Conservation (phyloP, 30 jellyfish, hydroid and myxozoan species). For the Hydractinia symbiolongicarpus region DNA sequence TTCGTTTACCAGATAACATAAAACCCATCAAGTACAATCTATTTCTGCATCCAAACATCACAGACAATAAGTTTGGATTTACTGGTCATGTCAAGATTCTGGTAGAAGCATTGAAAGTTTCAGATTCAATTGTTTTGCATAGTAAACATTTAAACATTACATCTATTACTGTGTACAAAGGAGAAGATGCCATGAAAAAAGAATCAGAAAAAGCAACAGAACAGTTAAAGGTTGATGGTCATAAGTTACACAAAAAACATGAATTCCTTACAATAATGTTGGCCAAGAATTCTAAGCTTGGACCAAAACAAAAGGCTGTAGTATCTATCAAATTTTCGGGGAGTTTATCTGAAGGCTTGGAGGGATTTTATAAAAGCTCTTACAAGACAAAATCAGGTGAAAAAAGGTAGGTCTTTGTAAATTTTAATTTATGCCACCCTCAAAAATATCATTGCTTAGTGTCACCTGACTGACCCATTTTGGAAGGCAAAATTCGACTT, state of each 20-base stretch:
- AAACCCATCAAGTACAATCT: slow-evolving; percentile 59
- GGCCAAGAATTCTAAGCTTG: slow-evolving; percentile 19
- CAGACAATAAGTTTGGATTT: slow-evolving; percentile 48
- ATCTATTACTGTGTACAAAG: slow-evolving; percentile 18
- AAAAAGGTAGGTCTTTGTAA: slow-evolving; percentile 22
- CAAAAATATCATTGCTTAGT: no score
- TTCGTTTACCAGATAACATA: slow-evolving; percentile 67
- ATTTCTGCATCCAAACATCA: slow-evolving; percentile 82
- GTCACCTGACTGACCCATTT: no score
- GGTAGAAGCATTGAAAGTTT: slow-evolving; percentile 40
- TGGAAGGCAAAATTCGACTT: no score
- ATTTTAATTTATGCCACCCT: not conserved
- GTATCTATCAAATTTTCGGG: slow-evolving; percentile 63
- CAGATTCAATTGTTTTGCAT: slow-evolving; percentile 56
- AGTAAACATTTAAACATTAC: slow-evolving; percentile 42
- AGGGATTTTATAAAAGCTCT: slow-evolving; percentile 85
- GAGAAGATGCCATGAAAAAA: slow-evolving; percentile 21
- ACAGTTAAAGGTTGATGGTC: not conserved
- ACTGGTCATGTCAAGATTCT: slow-evolving; percentile 66
- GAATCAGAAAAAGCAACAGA: not conserved
- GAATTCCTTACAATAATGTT: slow-evolving; percentile 48
- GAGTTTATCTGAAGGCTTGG: slow-evolving; percentile 54
- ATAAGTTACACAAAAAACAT: slow-evolving; percentile 32
- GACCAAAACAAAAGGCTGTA: slow-evolving; percentile 44
- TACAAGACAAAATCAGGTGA: slow-evolving; percentile 83